phyloP scores from a whole-genome alignment of 2,888 invertebrate genomes.

The Drosophila setosimentum region DNA sequence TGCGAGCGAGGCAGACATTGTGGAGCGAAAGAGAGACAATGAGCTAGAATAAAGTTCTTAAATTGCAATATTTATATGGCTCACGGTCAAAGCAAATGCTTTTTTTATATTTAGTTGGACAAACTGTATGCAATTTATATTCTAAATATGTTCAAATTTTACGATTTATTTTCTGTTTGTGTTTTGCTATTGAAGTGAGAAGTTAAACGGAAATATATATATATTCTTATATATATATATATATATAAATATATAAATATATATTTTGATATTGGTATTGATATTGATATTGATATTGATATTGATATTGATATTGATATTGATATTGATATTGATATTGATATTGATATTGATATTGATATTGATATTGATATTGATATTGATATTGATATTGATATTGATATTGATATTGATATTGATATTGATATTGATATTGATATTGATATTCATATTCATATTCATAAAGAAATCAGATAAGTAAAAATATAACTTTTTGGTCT shows the following conservation, averaged over 20 bases:
- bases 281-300: neutral
- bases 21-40: neutral
- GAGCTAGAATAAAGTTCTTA: slow-evolving; percentile 44
- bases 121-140: slow-evolving; percentile 45
- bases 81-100: slow-evolving; percentile 51
- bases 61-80: slow-evolving; percentile 62
- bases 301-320: no score
- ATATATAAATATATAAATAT: neutral
- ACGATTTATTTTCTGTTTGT: slow-evolving; percentile 11
- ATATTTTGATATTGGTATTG: neutral
- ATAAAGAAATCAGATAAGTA: neutral
- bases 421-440: no score
- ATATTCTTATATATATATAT: neutral
- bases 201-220: slow-evolving; percentile 23
- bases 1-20: slow-evolving; percentile 1
- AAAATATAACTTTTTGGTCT: neutral
- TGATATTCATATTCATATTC: neutral
- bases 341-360: neutral
- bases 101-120: slow-evolving; percentile 19
- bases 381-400: neutral
- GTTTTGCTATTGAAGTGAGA: neutral
- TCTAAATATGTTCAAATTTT: slow-evolving; percentile 35
- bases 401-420: neutral
- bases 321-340: neutral
- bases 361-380: neutral